phyloP scores from a whole-genome alignment of 2,113 vertebrate species.

The Drymodes brunneopygia region DNA sequence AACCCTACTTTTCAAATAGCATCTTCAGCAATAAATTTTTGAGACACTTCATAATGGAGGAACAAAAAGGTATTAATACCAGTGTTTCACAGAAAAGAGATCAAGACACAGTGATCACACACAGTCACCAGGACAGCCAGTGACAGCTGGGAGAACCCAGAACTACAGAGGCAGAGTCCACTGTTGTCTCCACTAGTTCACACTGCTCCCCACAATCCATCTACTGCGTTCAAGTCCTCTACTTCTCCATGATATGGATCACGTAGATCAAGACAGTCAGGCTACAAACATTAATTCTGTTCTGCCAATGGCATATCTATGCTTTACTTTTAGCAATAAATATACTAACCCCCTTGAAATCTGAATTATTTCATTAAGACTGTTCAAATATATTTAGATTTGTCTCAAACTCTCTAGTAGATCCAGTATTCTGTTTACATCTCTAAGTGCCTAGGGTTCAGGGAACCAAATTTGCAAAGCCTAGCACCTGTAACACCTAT shows the following conservation, averaged over 20 bases:
- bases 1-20: background rate
- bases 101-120: background rate
- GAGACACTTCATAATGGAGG: background rate
- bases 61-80: background rate
- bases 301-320: background rate
- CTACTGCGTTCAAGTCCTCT: background rate
- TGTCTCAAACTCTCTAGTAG: background rate
- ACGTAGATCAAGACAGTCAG: background rate
- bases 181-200: background rate
- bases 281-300: background rate
- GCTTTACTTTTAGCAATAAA: background rate
- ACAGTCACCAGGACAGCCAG: background rate
- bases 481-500: conserved; percentile 42
- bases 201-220: background rate
- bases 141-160: background rate
- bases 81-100: background rate
- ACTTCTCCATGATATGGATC: background rate
- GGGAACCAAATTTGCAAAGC: background rate
- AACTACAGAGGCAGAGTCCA: background rate
- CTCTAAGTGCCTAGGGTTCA: background rate
- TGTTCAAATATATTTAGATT: background rate
- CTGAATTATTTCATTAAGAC: background rate
- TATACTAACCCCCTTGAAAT: background rate
- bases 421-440: background rate
- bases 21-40: background rate